These are phyloP conservation scores for Anagrus nilaparvatae DNA, from an alignment of 1,140 invertebrate genomes.

Conservation along the genomic window DNA sequence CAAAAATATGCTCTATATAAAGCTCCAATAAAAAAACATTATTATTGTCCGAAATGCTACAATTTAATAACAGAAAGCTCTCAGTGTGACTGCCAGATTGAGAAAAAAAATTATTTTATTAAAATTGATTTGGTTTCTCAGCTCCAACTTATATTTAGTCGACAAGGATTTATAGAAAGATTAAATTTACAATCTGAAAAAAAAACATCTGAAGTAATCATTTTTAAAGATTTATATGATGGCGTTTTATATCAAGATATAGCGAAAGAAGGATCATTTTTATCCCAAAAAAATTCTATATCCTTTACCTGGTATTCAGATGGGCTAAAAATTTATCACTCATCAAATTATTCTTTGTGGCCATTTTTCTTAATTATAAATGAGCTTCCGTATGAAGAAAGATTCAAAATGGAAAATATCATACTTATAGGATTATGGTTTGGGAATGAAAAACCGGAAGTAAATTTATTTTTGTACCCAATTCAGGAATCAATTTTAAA, in stretches of 20 bases:
- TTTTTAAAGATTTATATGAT: conserved; percentile 7
- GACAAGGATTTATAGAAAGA: neutral
- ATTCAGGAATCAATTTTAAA: neutral
- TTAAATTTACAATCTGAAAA: neutral
- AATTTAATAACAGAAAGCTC: no score
- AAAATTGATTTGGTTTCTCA: neutral
- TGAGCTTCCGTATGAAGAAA: conserved; percentile 1
- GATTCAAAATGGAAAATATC: conserved; percentile 4
- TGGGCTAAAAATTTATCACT: conserved; percentile 1
- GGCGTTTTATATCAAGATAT: neutral
- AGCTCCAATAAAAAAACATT: no score
- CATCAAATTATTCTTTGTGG: conserved; percentile 4
- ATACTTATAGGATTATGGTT: conserved; percentile 4
- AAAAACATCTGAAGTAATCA: neutral
- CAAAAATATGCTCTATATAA: no score
- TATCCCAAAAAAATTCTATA: neutral
- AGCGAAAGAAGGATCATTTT: neutral
- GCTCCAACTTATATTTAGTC: neutral
- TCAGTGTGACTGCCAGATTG: no score
- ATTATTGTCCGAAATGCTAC: no score
- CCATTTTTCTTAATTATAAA: conserved; percentile 6
- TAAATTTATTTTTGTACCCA: conserved; percentile 1
- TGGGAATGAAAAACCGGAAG: neutral
- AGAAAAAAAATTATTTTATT: no score
- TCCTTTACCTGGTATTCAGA: conserved; percentile 5